These are phyloP conservation scores for Whitmania pigra DNA, from an alignment of 1,140 invertebrate species.

Conservation along the genomic window DNA sequence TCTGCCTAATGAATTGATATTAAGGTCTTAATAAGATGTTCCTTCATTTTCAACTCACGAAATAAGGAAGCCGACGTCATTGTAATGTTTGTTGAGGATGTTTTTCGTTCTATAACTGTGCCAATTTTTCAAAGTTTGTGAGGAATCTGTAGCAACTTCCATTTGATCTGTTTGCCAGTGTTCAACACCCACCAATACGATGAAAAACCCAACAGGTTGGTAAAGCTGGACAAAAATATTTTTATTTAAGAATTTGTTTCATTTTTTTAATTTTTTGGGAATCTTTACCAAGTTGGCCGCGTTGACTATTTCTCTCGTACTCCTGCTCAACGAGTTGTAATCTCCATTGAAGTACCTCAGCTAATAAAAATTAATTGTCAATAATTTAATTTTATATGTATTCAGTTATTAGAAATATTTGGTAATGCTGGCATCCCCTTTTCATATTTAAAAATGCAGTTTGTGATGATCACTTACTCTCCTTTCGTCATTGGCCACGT, in stretches of 20 bases:
- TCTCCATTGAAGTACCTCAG: too few relatives aligned
- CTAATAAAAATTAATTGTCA: too few relatives aligned
- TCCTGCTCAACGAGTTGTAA: neutral
- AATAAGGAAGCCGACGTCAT: constrained; percentile 91
- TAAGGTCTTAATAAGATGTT: too few relatives aligned
- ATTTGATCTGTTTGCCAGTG: constrained; percentile 81
- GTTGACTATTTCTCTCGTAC: constrained; percentile 3
- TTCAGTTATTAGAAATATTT: too few relatives aligned
- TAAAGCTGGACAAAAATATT: constrained; percentile 55
- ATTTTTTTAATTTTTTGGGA: neutral
- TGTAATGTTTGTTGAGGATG: constrained; percentile 68
- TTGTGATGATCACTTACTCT: too few relatives aligned
- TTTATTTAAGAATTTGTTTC: too few relatives aligned
- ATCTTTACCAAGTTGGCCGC: neutral
- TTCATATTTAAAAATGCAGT: too few relatives aligned
- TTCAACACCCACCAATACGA: constrained; percentile 82
- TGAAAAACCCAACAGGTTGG: constrained; percentile 79
- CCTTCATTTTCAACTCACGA: constrained; percentile 51
- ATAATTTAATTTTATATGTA: too few relatives aligned
- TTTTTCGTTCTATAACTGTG: constrained; percentile 66
- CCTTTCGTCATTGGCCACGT: too few relatives aligned
- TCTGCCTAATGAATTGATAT: neutral
- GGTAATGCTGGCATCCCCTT: too few relatives aligned
- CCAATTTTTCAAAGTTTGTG: constrained; percentile 74
- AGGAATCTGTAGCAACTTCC: constrained; percentile 61